Evolutionary conservation across 2,797 vertebrate species (phyloP).

Genomic region (Takifugu rubripes): DNA sequence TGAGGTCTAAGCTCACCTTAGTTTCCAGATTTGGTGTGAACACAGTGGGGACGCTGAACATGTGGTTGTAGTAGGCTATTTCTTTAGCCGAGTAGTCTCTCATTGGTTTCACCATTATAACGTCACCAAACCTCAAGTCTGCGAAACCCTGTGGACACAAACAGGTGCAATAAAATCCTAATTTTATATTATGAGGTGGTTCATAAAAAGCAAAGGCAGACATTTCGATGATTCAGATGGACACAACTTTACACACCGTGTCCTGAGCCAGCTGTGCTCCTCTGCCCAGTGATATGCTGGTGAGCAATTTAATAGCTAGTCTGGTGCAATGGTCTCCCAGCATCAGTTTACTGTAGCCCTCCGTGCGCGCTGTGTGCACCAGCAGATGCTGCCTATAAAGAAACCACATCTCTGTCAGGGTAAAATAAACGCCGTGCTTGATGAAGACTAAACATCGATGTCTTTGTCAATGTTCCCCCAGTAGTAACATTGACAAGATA

Average conservation of each 20-base stretch:
- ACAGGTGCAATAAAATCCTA: neutral
- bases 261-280: constrained; percentile 89
- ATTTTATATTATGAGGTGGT: too few species aligned
- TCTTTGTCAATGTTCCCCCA: too few species aligned
- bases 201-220: too few species aligned
- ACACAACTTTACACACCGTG: constrained; percentile 69
- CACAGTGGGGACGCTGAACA: constrained; percentile 78
- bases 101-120: constrained; percentile 87
- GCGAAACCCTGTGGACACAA: constrained; percentile 80
- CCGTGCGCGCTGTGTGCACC: constrained; percentile 78
- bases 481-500: too few species aligned
- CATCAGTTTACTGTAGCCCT: constrained; percentile 88
- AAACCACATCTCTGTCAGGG: too few species aligned
- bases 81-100: constrained; percentile 90
- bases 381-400: constrained; percentile 84
- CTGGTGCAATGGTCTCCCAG: constrained; percentile 87
- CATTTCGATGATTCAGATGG: too few species aligned
- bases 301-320: constrained; percentile 84
- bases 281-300: constrained; percentile 85
- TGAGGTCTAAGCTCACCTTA: constrained; percentile 74
- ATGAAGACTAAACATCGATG: too few species aligned
- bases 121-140: constrained; percentile 81
- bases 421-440: too few species aligned
- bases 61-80: constrained; percentile 84
- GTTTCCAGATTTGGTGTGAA: constrained; percentile 76